Conservation (phyloP, 2,113 vertebrate genomes). For the Trichomycterus rosablanca region DNA sequence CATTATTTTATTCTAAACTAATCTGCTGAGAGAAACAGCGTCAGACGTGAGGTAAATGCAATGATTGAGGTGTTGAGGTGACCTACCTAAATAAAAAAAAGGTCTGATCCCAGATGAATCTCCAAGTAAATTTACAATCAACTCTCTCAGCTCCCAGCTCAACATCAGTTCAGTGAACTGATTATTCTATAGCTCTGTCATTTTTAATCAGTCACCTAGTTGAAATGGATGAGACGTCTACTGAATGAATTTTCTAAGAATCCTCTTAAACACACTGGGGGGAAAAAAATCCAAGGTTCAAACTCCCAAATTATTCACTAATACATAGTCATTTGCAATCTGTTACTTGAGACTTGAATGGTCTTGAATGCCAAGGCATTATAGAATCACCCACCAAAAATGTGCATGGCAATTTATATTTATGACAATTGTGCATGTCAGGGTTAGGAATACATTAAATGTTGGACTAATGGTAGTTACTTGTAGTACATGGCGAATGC, state of each 20-base stretch:
- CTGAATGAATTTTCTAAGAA: background rate
- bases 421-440: too few species aligned
- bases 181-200: background rate
- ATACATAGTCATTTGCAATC: too few species aligned
- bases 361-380: too few species aligned
- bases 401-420: too few species aligned
- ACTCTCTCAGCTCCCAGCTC: background rate
- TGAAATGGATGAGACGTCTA: background rate
- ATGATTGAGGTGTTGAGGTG: slow-evolving; percentile 21
- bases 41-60: background rate
- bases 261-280: background rate
- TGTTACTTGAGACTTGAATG: too few species aligned
- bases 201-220: slow-evolving; percentile 2
- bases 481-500: too few species aligned
- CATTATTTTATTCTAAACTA: too few species aligned
- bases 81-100: slow-evolving; percentile 16
- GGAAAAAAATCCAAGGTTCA: background rate
- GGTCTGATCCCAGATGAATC: background rate
- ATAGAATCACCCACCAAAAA: too few species aligned
- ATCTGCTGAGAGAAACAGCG: slow-evolving; percentile 6
- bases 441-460: too few species aligned
- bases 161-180: background rate
- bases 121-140: background rate
- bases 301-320: too few species aligned
- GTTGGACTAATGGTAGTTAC: too few species aligned